Evolutionary conservation across 2,113 vertebrate species (phyloP), one percentile per base, ranked within the genome.

Genomic region (Chamaea fasciata): DNA sequence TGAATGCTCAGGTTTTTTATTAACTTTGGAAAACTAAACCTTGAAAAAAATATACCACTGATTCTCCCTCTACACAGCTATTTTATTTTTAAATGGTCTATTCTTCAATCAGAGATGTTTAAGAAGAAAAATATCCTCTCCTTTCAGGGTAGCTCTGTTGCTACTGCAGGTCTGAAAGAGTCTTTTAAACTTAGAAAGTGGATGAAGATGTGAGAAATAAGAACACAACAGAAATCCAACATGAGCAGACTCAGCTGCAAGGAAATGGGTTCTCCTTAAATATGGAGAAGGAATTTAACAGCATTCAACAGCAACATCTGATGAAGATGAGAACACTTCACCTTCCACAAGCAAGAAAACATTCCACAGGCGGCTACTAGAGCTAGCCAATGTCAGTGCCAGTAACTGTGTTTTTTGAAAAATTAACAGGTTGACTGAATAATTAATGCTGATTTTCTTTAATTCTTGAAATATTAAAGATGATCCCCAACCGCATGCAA

Each of bases 381-480:
- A 87, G 44, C 56, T 53, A 59, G 35, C 56, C 69, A 17, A 69
- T 50, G 60, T 41, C 30, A 70, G 46, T 50, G 50, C 15, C 39
- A 44, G 37, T 39, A 75, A 75, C 20, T 39, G 19, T 17, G 23
- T 31, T 76, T 95, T 57, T 1, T 1, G 27, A 86, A 91, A 91
- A 90, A 64, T 22, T n/a, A 86, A 82, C 56, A 87, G 52, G 41
- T 23, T 94, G 42, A 55, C 60, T 81, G n/a, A 92, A 68, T 63
- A 92, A 94, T 78, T 81, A 68, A 81, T 23, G 37, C 8, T 71
- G 39, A 79, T 90, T 92, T 93, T 78, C 73, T 70, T 56, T 35
- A 67, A 63, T 77, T 86, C 42, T 47, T 94, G 37, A 76, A 83
- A 90, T 83, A 92, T 42, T 77, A 63, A 88, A 85, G 87, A 96